Percentiles rank a stretch among this genome's conserved stretches.
phyloP scores from a whole-genome alignment of 2,888 invertebrate genomes.

The Pyrrhosoma nymphula region DNA sequence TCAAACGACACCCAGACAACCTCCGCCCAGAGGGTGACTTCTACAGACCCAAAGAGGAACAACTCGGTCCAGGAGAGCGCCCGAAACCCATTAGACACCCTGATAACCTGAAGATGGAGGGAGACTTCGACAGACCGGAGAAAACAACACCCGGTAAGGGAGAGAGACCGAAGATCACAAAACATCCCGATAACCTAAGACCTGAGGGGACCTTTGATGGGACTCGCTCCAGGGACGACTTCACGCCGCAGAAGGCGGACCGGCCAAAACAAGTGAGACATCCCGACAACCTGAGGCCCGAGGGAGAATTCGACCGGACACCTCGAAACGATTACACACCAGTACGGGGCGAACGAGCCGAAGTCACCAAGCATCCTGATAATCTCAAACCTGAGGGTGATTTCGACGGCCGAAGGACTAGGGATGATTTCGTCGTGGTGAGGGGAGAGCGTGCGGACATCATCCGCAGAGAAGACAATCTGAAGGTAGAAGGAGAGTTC shows the following conservation, averaged over 20 bases:
- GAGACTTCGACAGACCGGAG: conserved; percentile 79
- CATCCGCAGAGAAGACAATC: conserved; percentile 68
- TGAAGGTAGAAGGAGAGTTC: conserved; percentile 68
- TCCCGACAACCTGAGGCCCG: conserved; percentile 78
- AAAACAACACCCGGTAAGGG: conserved; percentile 74
- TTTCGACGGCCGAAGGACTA: conserved; percentile 74
- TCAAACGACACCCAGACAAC: conserved; percentile 69
- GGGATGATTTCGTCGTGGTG: conserved; percentile 75
- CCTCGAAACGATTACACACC: background rate
- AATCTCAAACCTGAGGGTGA: conserved; percentile 78
- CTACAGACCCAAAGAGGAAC: conserved; percentile 75
- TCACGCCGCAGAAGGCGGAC: conserved; percentile 74
- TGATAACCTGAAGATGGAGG: conserved; percentile 74
- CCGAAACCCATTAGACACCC: conserved; percentile 68
- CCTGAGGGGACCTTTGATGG: conserved; percentile 74
- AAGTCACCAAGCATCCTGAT: conserved; percentile 73
- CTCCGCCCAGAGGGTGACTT: conserved; percentile 69
- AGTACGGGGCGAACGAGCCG: conserved; percentile 69
- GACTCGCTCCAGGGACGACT: conserved; percentile 63
- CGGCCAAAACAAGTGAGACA: conserved; percentile 77
- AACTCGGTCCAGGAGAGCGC: conserved; percentile 76
- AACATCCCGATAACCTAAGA: conserved; percentile 75
- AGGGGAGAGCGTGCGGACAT: conserved; percentile 81
- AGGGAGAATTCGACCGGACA: conserved; percentile 79
- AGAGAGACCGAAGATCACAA: conserved; percentile 78